Evolutionary conservation across 2,797 vertebrate species (phyloP).

Genomic region (Sebastes trivittatus): DNA sequence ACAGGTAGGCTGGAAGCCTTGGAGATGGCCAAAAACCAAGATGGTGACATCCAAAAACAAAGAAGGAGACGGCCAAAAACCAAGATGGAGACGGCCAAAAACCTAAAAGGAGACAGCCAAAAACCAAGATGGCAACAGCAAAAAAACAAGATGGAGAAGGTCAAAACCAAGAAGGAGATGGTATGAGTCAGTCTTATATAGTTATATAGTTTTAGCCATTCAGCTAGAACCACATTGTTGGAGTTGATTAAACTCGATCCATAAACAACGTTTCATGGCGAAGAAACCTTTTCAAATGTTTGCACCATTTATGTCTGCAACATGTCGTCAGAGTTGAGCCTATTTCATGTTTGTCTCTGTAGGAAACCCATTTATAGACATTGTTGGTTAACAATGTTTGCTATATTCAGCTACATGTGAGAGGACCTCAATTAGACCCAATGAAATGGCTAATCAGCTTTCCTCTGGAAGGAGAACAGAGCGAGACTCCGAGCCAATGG

Average conservation of each 20-base stretch:
- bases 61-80: too few relatives aligned
- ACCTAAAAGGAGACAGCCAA: too few relatives aligned
- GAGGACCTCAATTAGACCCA: conserved; percentile 34
- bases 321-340: background rate
- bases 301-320: background rate
- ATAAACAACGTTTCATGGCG: background rate
- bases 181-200: background rate
- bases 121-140: too few relatives aligned
- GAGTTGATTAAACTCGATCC: background rate
- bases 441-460: conserved; percentile 43
- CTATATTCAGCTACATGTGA: conserved; percentile 11
- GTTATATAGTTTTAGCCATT: background rate
- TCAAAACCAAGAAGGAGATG: too few relatives aligned
- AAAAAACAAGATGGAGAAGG: too few relatives aligned
- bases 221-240: background rate
- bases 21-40: too few relatives aligned
- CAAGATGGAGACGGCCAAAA: too few relatives aligned
- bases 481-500: conserved; percentile 1
- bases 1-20: background rate
- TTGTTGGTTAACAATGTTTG: background rate
- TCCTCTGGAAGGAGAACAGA: conserved; percentile 20
- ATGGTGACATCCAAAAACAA: too few relatives aligned
- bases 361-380: background rate
- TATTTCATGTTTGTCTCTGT: background rate
- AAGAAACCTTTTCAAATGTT: background rate